Base-by-base conservation (phyloP, 2,888 invertebrate genomes). In the Hipparchia semele region DNA sequence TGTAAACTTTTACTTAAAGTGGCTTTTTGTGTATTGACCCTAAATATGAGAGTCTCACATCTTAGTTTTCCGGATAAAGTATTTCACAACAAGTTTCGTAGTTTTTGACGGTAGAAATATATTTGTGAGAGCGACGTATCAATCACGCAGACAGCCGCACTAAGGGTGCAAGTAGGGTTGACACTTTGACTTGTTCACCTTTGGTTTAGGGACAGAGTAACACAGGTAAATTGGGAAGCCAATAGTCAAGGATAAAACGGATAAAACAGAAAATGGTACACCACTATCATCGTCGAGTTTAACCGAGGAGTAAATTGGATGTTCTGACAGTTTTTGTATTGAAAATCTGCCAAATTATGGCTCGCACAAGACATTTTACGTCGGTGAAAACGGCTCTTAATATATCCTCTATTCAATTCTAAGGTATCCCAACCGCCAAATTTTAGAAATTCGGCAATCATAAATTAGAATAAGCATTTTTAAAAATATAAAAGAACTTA, bases 101-200 rank as follows among this genome's bases (percentile, higher is more conserved):
- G 74, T 71, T 74, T 73, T 72, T 71, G 73, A 73, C 68, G 66
- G 70, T 53, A 72, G 70, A 75, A 70, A 78, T 76, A 76, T 72
- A 77, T 73, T 71, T n/a, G 53, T 49, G 72, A 68, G 76, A 76
- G 76, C 75, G 76, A 75, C 73, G 72, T 71, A 80, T 80, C 77
- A 74, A 75, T 80, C 80, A 80, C 67, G 68, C 59, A 61, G 77
- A 75, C 79, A 77, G 76, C 65, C 65, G 70, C 61, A 76, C 77
- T 78, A 79, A 76, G 74, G 74, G 61, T 69, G 51, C 4, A 58
- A 53, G 67, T 67, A 74, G 71, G 69, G 69, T 49, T 69, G 69
- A n/a, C 69, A 61, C 67, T 46, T 33, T 12, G 45, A 12, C 65
- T 54, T 39, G 10, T 6, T 51, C 23, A 6, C 33, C 8, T 39